Evolutionary conservation across 2,797 vertebrate species (phyloP).

Genomic region (Sebastiscus tertius): DNA sequence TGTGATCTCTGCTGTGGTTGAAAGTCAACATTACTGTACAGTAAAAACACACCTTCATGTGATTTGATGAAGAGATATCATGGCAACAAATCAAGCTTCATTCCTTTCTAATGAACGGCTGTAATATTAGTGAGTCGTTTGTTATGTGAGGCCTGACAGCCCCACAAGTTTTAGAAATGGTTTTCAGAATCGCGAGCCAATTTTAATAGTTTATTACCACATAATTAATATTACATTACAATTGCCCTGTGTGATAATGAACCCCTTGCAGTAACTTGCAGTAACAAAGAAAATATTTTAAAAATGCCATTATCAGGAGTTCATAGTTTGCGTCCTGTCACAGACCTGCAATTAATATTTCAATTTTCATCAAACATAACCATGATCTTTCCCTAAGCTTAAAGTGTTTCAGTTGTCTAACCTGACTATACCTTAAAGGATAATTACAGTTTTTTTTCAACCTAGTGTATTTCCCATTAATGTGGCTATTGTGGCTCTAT

Average conservation of each 20-base stretch:
- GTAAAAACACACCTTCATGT: neutral
- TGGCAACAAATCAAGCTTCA: slow-evolving; percentile 18
- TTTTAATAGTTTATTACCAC: neutral
- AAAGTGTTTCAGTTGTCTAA: neutral
- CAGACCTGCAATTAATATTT: neutral
- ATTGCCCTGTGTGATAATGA: neutral
- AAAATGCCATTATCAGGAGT: too few species aligned
- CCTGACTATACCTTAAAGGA: neutral
- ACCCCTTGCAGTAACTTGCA: neutral
- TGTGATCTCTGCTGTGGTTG: neutral
- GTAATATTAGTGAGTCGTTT: slow-evolving; percentile 31
- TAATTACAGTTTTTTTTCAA: too few species aligned
- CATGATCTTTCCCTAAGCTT: neutral
- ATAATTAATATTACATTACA: neutral
- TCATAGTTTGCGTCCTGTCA: neutral
- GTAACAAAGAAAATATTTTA: neutral
- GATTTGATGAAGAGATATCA: slow-evolving; percentile 27
- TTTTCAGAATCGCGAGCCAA: neutral
- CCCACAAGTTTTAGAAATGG: neutral
- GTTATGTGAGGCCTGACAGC: slow-evolving; percentile 2
- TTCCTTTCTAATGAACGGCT: slow-evolving; percentile 33
- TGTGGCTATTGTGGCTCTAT: too few species aligned
- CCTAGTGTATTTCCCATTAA: too few species aligned
- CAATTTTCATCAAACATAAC: neutral
- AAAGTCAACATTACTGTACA: neutral